These are phyloP conservation scores for Acrossocheilus fasciatus DNA, from an alignment of 2,797 vertebrate genomes.

Conservation along the genomic window DNA sequence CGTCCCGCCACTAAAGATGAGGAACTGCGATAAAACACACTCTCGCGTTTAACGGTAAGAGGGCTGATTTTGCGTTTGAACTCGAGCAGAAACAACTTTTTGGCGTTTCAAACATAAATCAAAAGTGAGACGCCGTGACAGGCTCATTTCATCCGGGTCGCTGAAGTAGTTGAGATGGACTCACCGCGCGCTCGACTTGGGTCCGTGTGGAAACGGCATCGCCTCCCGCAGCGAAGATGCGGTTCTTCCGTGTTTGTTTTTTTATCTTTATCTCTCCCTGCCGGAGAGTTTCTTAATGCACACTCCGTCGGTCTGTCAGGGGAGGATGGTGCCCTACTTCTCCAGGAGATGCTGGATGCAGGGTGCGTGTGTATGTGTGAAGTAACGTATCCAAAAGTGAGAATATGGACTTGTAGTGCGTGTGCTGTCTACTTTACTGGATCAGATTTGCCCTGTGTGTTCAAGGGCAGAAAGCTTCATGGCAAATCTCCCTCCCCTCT, in stretches of 20 bases:
- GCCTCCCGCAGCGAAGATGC: constrained; percentile 48
- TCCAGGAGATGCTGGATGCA: constrained; percentile 54
- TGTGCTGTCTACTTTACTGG: constrained; percentile 74
- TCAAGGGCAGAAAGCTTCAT: constrained; percentile 89
- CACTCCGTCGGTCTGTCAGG: constrained; percentile 59
- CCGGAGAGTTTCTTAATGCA: constrained; percentile 71
- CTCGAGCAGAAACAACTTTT: constrained; percentile 41
- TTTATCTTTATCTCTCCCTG: constrained; percentile 38
- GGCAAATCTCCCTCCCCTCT: constrained; percentile 78
- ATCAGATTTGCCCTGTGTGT: constrained; percentile 80
- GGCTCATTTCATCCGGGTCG: constrained; percentile 29
- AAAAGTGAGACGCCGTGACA: constrained; percentile 27
- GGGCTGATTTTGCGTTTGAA: neutral
- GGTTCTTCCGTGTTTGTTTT: constrained; percentile 44
- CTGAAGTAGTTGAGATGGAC: constrained; percentile 48
- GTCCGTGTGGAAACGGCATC: constrained; percentile 11
- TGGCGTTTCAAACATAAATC: constrained; percentile 2
- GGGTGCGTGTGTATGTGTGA: constrained; percentile 60
- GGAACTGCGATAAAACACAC: constrained; percentile 33
- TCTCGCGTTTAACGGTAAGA: neutral
- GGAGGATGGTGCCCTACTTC: constrained; percentile 76
- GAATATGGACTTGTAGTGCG: constrained; percentile 78
- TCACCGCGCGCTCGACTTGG: constrained; percentile 47
- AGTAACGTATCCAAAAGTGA: constrained; percentile 77
- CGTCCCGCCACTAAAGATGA: constrained; percentile 45